Evolutionary conservation across 1,140 invertebrate genomes (phyloP), one percentile per base, ranked within the genome.

Genomic region (Holotrichia oblita): DNA sequence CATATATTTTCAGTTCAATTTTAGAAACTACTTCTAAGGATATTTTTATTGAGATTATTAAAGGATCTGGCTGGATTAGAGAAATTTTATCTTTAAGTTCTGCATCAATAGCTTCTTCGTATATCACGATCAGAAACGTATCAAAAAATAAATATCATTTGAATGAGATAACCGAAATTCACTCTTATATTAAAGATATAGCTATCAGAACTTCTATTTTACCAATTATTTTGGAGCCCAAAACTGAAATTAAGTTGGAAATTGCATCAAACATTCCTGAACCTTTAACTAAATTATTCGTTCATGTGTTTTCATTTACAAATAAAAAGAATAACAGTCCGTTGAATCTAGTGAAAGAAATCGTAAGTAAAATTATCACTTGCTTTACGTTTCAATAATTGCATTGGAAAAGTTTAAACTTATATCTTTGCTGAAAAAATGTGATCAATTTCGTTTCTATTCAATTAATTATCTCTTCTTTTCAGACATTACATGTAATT

Each of bases 351-450:
- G 6, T 40, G 14, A 74, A 74, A 34, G 73, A 74, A 74, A 74
- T 74, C 10, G 73, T 74, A 74, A 74, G 73, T 74, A 10, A n/a
- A 73, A 0, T n/a, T n/a, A n/a, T n/a, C n/a, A n/a, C n/a, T n/a
- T n/a, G n/a, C 7, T n/a, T 74, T 55, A 55, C 1, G 10, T 48
- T 48, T n/a, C n/a, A n/a, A n/a, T n/a, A n/a, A n/a, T n/a, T 10
- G 44, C 10, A 73, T 40, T 0, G 72, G 72, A 40, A 73, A 40
- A 6, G 27, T 34, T 34, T 2, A 34, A 34, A 2, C 27, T 34
- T 34, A 4, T n/a, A 34, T 34, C 4, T 34, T n/a, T n/a, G n/a
- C n/a, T n/a, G n/a, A n/a, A n/a, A 34, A 34, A 34, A 34, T 34
- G 27, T 34, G 4, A 34, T 34, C 27, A 34, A 2, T 34, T 34